These are phyloP conservation scores for Phalacrocorax aristotelis DNA, from an alignment of 2,113 vertebrate species.

Conservation along the genomic window DNA sequence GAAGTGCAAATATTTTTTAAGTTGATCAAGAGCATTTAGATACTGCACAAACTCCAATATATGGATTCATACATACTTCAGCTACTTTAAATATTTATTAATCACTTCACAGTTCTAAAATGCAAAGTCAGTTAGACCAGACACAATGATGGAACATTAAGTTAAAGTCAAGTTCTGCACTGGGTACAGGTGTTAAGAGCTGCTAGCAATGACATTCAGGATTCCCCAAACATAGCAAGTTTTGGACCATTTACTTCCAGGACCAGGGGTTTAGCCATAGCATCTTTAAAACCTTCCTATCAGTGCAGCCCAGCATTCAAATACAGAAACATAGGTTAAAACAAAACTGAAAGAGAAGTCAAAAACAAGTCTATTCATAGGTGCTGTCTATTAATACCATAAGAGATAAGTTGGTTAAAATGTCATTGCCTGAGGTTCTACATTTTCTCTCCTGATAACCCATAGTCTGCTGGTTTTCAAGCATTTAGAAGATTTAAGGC, in stretches of 20 bases:
- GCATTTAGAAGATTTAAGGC: background rate
- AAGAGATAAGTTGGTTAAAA: background rate
- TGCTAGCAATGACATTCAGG: background rate
- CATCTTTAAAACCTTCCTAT: background rate
- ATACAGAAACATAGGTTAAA: background rate
- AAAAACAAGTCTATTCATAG: background rate
- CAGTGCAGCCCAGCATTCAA: background rate
- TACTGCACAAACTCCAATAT: background rate
- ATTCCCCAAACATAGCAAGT: background rate
- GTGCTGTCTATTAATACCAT: background rate
- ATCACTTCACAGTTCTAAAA: background rate
- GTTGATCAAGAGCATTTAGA: background rate
- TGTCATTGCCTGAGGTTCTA: background rate
- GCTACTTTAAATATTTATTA: background rate
- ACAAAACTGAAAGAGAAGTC: background rate
- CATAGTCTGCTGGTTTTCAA: background rate
- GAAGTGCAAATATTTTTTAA: background rate
- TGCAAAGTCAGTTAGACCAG: background rate
- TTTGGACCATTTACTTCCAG: background rate
- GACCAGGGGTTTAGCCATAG: background rate
- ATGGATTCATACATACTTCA: background rate
- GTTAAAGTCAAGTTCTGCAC: background rate
- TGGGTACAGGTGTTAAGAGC: background rate
- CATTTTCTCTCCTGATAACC: background rate
- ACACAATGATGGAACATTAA: background rate